Evolutionary conservation across 2,113 vertebrate genomes (phyloP).

Genomic region (Athene noctua): DNA sequence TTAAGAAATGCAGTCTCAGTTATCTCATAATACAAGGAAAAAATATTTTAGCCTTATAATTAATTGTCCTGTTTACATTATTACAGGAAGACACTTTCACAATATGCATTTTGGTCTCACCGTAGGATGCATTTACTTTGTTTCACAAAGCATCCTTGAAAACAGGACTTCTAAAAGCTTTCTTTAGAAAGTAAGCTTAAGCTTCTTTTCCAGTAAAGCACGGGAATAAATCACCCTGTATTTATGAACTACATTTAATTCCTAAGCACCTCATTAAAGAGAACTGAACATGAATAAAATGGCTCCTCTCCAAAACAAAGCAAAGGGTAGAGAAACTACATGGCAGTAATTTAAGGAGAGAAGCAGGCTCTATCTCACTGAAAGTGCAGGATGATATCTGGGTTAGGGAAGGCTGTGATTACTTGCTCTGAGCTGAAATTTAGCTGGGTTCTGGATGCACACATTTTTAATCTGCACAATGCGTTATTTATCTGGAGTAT

Average conservation of each 20-base stretch:
- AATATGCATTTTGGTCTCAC: background rate
- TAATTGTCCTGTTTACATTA: background rate
- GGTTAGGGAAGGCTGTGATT: slow-evolving; percentile 1
- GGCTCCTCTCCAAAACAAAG: slow-evolving; percentile 56
- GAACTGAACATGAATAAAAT: slow-evolving; percentile 26
- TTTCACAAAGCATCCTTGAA: slow-evolving; percentile 17
- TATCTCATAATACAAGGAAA: background rate
- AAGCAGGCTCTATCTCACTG: slow-evolving; percentile 8
- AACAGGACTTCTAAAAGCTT: slow-evolving; percentile 14
- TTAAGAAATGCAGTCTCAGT: background rate
- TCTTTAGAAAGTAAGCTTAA: background rate
- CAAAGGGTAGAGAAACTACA: slow-evolving; percentile 19
- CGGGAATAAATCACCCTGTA: slow-evolving; percentile 48
- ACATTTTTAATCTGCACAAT: slow-evolving; percentile 8
- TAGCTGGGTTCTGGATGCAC: background rate
- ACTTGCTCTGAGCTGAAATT: slow-evolving; percentile 20
- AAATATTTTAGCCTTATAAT: slow-evolving; percentile 23
- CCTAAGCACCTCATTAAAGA: slow-evolving; percentile 60
- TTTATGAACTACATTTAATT: slow-evolving; percentile 60
- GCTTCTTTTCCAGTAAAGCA: slow-evolving; percentile 21
- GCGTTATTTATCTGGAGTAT: background rate
- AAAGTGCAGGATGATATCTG: background rate
- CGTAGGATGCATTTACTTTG: background rate
- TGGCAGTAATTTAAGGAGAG: slow-evolving; percentile 17
- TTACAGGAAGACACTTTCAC: background rate